These are phyloP conservation scores for Tholera decimalis DNA, from an alignment of 2,888 invertebrate genomes.

Conservation along the genomic window DNA sequence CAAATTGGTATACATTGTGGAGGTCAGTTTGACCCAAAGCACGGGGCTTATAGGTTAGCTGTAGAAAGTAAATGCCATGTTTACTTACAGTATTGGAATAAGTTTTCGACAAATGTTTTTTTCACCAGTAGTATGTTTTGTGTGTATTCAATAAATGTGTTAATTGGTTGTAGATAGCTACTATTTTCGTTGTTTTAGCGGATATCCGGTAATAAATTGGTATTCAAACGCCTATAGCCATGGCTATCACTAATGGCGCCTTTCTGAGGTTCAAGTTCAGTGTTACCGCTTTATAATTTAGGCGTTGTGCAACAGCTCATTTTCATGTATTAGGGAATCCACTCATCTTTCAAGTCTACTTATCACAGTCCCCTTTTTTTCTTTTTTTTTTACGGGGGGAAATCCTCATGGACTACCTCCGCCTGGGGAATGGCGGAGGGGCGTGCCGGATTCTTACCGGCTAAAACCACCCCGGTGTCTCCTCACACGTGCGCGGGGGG, in stretches of 20 bases:
- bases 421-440: too few species aligned
- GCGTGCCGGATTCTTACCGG: too few species aligned
- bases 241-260: conserved; percentile 17
- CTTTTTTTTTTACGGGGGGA: too few species aligned
- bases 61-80: conserved; percentile 55
- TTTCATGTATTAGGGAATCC: not conserved
- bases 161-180: conserved; percentile 19
- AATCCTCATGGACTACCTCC: too few species aligned
- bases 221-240: conserved; percentile 29
- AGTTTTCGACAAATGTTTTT: conserved; percentile 26
- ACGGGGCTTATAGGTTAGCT: conserved; percentile 53
- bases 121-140: conserved; percentile 4
- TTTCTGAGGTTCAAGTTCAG: conserved; percentile 40
- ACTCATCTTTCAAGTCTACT: not conserved
- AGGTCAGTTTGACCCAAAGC: conserved; percentile 55
- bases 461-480: too few species aligned
- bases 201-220: conserved; percentile 38
- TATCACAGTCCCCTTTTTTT: not conserved
- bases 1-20: conserved; percentile 51
- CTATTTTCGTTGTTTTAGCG: conserved; percentile 20
- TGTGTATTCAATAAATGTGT: conserved; percentile 21
- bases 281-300: conserved; percentile 11
- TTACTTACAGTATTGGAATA: conserved; percentile 50
- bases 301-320: conserved; percentile 11
- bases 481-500: too few species aligned